A percentile compares a stretch with the other conserved stretches of the same genome.
Conservation (phyloP, 1,140 invertebrate genomes). For the Hesperophylax magnus region DNA sequence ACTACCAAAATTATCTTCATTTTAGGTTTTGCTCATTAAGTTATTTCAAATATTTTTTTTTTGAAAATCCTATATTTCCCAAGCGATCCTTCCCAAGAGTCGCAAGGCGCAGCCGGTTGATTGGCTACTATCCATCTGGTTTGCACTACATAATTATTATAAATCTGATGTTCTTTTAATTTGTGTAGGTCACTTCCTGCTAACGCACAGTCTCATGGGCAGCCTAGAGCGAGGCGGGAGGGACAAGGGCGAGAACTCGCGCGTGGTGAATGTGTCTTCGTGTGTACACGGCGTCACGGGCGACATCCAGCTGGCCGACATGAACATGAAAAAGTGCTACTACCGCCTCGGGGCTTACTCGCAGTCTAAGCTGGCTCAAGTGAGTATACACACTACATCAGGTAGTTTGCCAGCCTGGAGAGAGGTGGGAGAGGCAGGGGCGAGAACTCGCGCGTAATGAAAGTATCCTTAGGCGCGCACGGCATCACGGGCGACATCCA, state of each 20-base stretch:
- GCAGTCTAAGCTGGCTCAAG: conserved; percentile 90
- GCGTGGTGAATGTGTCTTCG: conserved; percentile 91
- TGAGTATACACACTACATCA: conserved; percentile 61
- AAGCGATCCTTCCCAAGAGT: no score
- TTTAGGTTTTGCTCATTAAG: no score
- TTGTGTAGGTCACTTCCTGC: conserved; percentile 81
- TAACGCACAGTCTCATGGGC: conserved; percentile 86
- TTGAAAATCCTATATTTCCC: no score
- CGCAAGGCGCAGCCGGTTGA: no score
- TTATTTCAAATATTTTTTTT: no score
- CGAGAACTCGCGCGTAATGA: conserved; percentile 81
- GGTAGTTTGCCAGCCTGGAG: conserved; percentile 65
- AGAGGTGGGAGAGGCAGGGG: conserved; percentile 69
- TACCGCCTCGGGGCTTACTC: conserved; percentile 80
- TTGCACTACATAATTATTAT: no score
- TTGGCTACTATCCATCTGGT: no score
- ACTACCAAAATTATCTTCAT: no score
- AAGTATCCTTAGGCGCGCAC: conserved; percentile 89
- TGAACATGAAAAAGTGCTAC: conserved; percentile 79
- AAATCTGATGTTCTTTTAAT: no score
- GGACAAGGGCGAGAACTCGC: conserved; percentile 68
- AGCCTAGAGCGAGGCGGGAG: conserved; percentile 76
- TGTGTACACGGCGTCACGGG: conserved; percentile 81
- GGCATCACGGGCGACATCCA: conserved; percentile 78
- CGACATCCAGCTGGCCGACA: conserved; percentile 83